Conservation (phyloP, 2,888 invertebrate genomes). For the Agonopterix heracliana region DNA sequence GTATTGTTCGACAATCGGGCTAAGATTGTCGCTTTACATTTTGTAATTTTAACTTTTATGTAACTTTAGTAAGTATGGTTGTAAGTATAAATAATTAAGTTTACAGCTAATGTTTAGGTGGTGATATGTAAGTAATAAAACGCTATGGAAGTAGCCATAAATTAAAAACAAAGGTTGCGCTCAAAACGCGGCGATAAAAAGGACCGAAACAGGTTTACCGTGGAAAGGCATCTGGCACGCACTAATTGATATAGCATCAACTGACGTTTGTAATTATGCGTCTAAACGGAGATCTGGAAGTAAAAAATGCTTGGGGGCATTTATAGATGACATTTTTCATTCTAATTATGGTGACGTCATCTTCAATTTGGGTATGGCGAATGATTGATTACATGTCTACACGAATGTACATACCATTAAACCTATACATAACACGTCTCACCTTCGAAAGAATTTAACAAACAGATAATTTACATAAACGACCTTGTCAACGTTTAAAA, state of each 20-base stretch:
- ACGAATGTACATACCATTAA: not conserved
- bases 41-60: conserved; percentile 32
- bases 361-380: not conserved
- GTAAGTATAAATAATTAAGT: not conserved
- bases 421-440: not conserved
- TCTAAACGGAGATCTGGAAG: conserved; percentile 16
- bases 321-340: conserved; percentile 3
- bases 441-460: not conserved
- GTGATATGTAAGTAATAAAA: conserved; percentile 2
- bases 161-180: conserved; percentile 50
- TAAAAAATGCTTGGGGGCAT: conserved; percentile 4
- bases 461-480: not conserved
- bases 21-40: conserved; percentile 25
- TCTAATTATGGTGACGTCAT: not conserved
- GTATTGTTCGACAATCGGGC: conserved; percentile 27
- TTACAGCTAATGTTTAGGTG: not conserved
- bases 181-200: conserved; percentile 42
- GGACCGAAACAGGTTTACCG: conserved; percentile 61
- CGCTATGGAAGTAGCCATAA: conserved; percentile 23
- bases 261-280: conserved; percentile 50
- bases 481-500: not conserved
- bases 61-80: conserved; percentile 13
- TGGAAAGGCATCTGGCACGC: conserved; percentile 65
- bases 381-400: not conserved
- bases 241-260: conserved; percentile 66